These are phyloP conservation scores for Platorchestia sp. DNA, from an alignment of 1,140 invertebrate genomes.

Conservation along the genomic window DNA sequence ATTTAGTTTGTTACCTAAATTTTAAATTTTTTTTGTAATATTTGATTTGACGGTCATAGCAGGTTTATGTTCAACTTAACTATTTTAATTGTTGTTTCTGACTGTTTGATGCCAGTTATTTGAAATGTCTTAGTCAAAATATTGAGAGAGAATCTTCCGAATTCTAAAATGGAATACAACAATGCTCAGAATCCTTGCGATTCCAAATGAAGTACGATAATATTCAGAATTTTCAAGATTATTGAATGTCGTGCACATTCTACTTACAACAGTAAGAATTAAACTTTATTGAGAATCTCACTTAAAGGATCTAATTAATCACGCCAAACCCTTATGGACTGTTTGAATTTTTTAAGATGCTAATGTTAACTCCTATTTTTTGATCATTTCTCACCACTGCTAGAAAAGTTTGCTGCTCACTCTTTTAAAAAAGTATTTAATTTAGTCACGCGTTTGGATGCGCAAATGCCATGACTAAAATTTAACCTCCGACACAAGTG, in stretches of 20 bases:
- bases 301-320: background rate
- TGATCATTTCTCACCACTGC: background rate
- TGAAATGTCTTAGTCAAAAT: background rate
- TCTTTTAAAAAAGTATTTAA: too few relatives aligned
- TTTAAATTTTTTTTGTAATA: too few relatives aligned
- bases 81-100: too few relatives aligned
- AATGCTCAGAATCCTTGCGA: too few relatives aligned
- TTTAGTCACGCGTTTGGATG: background rate
- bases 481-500: too few relatives aligned
- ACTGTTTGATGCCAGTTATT: too few relatives aligned
- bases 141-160: background rate
- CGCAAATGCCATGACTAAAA: background rate
- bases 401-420: too few relatives aligned
- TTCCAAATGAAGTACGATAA: too few relatives aligned
- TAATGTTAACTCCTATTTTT: background rate
- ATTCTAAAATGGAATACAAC: background rate
- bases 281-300: background rate
- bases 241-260: background rate
- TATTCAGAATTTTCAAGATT: background rate
- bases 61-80: too few relatives aligned
- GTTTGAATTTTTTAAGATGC: background rate
- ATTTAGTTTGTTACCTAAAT: too few relatives aligned
- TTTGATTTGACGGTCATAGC: too few relatives aligned
- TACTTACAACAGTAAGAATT: background rate
- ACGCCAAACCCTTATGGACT: too few relatives aligned